These are phyloP conservation scores for Mohoua ochrocephala DNA, from an alignment of 2,113 vertebrate species.

Conservation along the genomic window DNA sequence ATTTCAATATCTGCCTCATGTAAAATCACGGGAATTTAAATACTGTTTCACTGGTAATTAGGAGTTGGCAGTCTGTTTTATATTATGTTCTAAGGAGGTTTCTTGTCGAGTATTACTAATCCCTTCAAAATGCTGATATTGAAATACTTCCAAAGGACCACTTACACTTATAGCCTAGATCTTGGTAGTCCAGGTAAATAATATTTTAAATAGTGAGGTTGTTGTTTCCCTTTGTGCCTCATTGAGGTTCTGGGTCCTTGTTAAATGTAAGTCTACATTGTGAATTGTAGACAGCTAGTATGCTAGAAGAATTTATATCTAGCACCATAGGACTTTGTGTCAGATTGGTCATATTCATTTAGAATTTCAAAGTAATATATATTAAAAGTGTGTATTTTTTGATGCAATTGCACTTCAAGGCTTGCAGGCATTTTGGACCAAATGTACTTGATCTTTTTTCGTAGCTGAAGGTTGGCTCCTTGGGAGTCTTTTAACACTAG, in stretches of 20 bases:
- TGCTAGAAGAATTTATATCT: not conserved
- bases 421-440: not conserved
- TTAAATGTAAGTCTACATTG: not conserved
- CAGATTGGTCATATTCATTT: not conserved
- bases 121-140: constrained; percentile 8
- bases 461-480: not conserved
- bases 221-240: not conserved
- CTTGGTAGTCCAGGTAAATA: not conserved
- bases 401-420: not conserved
- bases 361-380: not conserved
- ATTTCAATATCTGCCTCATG: not conserved
- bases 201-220: not conserved
- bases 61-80: not conserved
- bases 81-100: not conserved
- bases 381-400: not conserved
- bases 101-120: not conserved
- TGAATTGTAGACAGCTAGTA: not conserved
- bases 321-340: not conserved
- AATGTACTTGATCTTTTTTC: not conserved
- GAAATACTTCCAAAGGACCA: not conserved
- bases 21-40: constrained; percentile 33
- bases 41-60: not conserved
- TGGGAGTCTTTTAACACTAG: not conserved
- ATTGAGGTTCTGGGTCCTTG: not conserved
- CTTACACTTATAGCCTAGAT: not conserved